Evolutionary conservation across 2,113 vertebrate species (phyloP).

Genomic region (Macquaria ambigua): DNA sequence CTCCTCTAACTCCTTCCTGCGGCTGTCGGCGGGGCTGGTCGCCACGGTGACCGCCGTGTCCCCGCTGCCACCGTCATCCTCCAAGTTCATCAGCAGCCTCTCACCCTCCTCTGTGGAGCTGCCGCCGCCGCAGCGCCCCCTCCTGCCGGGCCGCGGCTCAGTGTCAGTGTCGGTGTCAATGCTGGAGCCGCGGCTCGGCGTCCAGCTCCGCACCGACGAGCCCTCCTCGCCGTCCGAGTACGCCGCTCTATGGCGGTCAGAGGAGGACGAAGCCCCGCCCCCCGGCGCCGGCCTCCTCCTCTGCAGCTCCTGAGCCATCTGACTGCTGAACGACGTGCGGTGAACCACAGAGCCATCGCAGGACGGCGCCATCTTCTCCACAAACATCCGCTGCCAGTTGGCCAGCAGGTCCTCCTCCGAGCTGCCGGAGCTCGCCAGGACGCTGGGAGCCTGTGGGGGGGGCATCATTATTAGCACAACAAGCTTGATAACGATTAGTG

Average conservation of each 20-base stretch:
- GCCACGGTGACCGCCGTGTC: constrained; percentile 68
- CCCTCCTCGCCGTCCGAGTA: constrained; percentile 89
- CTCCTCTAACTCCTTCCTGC: constrained; percentile 80
- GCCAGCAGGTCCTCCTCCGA: constrained; percentile 95
- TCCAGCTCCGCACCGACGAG: constrained; percentile 88
- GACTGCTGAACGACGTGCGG: constrained; percentile 90
- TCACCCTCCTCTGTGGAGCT: constrained; percentile 78
- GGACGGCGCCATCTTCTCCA: constrained; percentile 91
- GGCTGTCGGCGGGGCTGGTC: constrained; percentile 50
- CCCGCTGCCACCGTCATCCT: constrained; percentile 64
- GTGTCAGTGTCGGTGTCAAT: constrained; percentile 88
- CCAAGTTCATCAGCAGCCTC: constrained; percentile 80
- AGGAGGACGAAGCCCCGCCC: constrained; percentile 41
- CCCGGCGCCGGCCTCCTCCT: constrained; percentile 72
- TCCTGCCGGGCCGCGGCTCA: constrained; percentile 74
- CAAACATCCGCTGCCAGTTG: constrained; percentile 97
- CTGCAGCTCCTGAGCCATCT: constrained; percentile 88
- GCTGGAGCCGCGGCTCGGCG: constrained; percentile 88
- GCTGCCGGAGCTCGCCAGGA: constrained; percentile 88
- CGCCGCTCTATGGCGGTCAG: constrained; percentile 18
- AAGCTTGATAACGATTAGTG: too few relatives aligned
- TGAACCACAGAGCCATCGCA: constrained; percentile 82
- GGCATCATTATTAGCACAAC: neutral
- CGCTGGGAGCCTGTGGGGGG: constrained; percentile 83
- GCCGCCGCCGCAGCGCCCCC: constrained; percentile 81